phyloP scores from a whole-genome alignment of 2,888 invertebrate species.

The Xanthia icteritia region DNA sequence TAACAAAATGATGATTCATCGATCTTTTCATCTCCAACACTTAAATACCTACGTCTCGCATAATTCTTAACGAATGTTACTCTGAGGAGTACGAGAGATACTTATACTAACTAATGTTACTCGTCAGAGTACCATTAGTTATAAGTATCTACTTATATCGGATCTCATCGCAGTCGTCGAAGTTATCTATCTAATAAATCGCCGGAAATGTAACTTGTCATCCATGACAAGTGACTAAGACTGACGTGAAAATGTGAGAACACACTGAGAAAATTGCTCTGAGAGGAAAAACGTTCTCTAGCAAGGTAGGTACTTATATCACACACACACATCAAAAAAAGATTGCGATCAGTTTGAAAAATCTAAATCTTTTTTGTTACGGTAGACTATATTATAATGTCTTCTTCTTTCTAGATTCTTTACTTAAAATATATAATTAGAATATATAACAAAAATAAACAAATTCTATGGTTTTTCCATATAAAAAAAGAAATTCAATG shows the following conservation, averaged over 20 bases:
- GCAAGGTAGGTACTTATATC: neutral
- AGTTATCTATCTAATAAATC: constrained; percentile 45
- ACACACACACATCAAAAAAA: too few species aligned
- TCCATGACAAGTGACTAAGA: constrained; percentile 34
- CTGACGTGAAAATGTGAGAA: constrained; percentile 26
- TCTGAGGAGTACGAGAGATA: too few species aligned
- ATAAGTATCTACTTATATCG: constrained; percentile 6
- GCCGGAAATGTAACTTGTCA: constrained; percentile 49
- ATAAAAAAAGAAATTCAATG: too few species aligned
- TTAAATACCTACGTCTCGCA: neutral
- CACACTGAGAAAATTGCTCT: constrained; percentile 20
- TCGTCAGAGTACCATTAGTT: neutral
- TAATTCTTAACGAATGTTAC: too few species aligned
- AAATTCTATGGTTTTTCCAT: too few species aligned
- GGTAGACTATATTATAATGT: too few species aligned
- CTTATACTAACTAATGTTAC: constrained; percentile 1
- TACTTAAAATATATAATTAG: too few species aligned
- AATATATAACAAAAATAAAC: too few species aligned
- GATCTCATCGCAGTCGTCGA: constrained; percentile 15
- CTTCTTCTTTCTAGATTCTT: too few species aligned
- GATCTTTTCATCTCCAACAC: constrained; percentile 9
- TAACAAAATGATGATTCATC: neutral
- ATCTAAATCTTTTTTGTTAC: too few species aligned
- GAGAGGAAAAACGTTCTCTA: neutral
- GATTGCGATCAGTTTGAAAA: too few species aligned